Evolutionary conservation across 2,797 vertebrate species (phyloP), one percentile per base, ranked within the genome.

Genomic region (Tokudaia tokunoshimensis): DNA sequence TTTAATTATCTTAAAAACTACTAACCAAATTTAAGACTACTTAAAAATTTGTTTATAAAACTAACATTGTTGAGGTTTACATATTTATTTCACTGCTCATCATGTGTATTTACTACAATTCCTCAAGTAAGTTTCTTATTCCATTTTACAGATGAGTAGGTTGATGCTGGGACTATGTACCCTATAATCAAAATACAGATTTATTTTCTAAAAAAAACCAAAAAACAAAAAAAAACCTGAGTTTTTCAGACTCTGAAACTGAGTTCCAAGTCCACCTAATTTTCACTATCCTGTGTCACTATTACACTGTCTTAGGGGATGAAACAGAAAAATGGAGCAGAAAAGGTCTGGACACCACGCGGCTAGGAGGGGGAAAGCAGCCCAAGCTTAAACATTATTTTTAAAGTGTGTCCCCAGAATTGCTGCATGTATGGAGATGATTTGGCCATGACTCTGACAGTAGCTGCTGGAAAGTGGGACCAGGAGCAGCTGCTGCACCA

Each of bases 391-490:
- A 91, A 85, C 2, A 52, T 84, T 29, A 55, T 74, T 96, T 80
- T 37, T 24, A 79, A 95, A 88, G 4, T 72, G 22, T 80, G n/a
- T 80, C 41, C n/a, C 44, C 55, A 88, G 72, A 80, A 78, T 50
- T 72, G 41, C 29, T 52, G 29, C n/a, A 55, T 91, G 91, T 91
- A 37, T 75, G 59, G 91, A 92, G 37, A 91, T 52, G 82, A 26
- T 78, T 63, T 63, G 34, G 75, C 88, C 65, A 70, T 63, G 76
- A 65, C 72, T n/a, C 87, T 93, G 65, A 81, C 81, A 50, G 79
- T 20, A 92, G 63, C 80, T 96, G 37, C 72, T 84, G 79, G 91
- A 90, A 89, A 87, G 85, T 31, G 50, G 52, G 50, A 34, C 50
- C 55, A 63, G 37, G 75, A 93, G 17, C 91, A 90, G 67, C 65